Percentiles rank a stretch among this genome's conserved stretches.
Evolutionary conservation across 2,797 vertebrate genomes (phyloP).

Genomic region (Megalops cyprinoides): DNA sequence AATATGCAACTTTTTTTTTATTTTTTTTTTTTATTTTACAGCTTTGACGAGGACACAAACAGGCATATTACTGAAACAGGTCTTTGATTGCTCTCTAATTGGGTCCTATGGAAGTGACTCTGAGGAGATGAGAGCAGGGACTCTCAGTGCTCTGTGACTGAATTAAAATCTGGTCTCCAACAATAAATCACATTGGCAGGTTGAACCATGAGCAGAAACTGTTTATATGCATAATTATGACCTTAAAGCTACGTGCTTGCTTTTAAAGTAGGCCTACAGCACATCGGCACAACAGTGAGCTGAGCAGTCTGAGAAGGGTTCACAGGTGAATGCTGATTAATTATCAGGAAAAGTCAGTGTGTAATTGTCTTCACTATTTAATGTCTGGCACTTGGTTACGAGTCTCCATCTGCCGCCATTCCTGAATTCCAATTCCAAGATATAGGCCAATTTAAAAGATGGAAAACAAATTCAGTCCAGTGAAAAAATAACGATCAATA

Average conservation of each 20-base stretch:
- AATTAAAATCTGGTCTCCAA: not conserved
- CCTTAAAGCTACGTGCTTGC: conserved; percentile 9
- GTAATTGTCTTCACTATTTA: conserved; percentile 6
- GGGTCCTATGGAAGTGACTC: conserved; percentile 24
- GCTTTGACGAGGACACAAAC: not conserved
- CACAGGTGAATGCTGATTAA: conserved; percentile 25
- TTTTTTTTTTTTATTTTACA: no score
- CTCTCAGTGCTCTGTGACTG: not conserved
- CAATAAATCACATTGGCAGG: conserved; percentile 5
- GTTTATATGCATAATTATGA: conserved; percentile 15
- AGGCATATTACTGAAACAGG: not conserved
- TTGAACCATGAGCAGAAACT: not conserved
- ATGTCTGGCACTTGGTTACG: not conserved
- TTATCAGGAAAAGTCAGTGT: conserved; percentile 5
- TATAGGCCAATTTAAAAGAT: not conserved
- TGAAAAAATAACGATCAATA: conserved; percentile 18
- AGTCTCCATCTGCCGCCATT: not conserved
- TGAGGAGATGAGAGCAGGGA: conserved; percentile 51
- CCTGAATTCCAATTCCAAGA: not conserved
- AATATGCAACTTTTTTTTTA: no score
- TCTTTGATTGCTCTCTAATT: not conserved
- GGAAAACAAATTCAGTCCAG: not conserved
- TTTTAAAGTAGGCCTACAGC: conserved; percentile 9
- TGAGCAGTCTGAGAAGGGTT: not conserved
- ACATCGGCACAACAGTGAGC: conserved; percentile 10